Evolutionary conservation across 2,113 vertebrate genomes (phyloP).

Genomic region (Hippocampus abdominalis): DNA sequence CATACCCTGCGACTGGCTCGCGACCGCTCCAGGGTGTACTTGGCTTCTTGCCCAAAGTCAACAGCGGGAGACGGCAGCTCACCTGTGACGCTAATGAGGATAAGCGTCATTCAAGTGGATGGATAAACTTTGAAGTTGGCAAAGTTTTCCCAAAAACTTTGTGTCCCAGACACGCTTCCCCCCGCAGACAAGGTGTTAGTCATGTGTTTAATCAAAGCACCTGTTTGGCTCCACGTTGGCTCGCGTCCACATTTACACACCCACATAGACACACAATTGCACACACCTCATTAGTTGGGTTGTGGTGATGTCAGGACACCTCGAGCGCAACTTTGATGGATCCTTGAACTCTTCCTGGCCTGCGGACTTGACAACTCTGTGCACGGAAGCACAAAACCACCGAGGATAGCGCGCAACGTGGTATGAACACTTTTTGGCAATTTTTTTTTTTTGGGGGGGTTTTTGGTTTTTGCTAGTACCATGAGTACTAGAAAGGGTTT

Average conservation of each 20-base stretch:
- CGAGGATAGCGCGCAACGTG: not conserved
- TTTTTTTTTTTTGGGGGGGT: not conserved
- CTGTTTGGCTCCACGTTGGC: slow-evolving; percentile 32
- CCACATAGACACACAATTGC: slow-evolving; percentile 30
- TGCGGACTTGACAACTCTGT: not conserved
- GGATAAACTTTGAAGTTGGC: not conserved
- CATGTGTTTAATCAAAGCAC: slow-evolving; percentile 55
- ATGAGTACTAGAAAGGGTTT: not conserved
- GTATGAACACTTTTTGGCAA: not conserved
- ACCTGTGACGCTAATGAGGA: not conserved
- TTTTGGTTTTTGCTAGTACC: too few species aligned
- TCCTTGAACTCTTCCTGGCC: slow-evolving; percentile 51
- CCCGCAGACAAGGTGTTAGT: slow-evolving; percentile 43
- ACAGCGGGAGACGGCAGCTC: not conserved
- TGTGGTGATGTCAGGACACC: slow-evolving; percentile 27
- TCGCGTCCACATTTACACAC: slow-evolving; percentile 16
- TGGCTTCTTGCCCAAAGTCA: not conserved
- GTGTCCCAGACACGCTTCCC: slow-evolving; percentile 21
- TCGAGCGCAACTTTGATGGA: slow-evolving; percentile 41
- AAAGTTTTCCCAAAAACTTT: slow-evolving; percentile 18
- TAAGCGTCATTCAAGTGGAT: not conserved
- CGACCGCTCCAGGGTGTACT: too few species aligned
- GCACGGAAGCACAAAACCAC: not conserved
- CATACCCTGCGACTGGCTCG: not conserved
- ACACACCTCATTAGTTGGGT: slow-evolving; percentile 40